A percentile compares a stretch with the other conserved stretches of the same genome.
These are phyloP conservation scores for Lates calcarifer DNA, from an alignment of 2,113 vertebrate species.

Conservation along the genomic window DNA sequence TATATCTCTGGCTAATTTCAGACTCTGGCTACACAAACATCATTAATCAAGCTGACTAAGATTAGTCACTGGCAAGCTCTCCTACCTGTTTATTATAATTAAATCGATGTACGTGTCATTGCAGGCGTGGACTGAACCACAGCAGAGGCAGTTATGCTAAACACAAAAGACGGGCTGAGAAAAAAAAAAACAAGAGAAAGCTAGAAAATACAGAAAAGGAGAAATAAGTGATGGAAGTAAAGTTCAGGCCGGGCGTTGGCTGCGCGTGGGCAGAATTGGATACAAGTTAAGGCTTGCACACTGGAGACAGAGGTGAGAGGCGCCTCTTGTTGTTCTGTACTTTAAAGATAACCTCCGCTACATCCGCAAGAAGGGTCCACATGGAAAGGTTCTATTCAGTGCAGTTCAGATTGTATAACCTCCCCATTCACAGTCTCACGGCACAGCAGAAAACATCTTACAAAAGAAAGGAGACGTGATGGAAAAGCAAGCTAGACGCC, in stretches of 20 bases:
- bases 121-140: conserved; percentile 33
- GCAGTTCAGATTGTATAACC: conserved; percentile 56
- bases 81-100: conserved; percentile 81
- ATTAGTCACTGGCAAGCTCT: conserved; percentile 75
- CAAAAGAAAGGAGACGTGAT: conserved; percentile 44
- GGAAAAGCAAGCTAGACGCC: conserved; percentile 30
- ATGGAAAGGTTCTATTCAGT: conserved; percentile 46
- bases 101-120: conserved; percentile 75
- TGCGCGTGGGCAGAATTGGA: conserved; percentile 41
- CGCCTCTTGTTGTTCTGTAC: conserved; percentile 52
- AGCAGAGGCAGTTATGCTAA: conserved; percentile 19
- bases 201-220: conserved; percentile 24
- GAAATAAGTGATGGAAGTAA: neutral
- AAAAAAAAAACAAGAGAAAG: conserved; percentile 31
- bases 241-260: conserved; percentile 1
- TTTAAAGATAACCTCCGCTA: conserved; percentile 56
- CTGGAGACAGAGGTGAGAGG: conserved; percentile 47
- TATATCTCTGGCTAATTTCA: conserved; percentile 73
- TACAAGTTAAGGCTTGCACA: conserved; percentile 10
- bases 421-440: conserved; percentile 40
- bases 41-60: conserved; percentile 83
- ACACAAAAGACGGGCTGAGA: conserved; percentile 24
- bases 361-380: conserved; percentile 21
- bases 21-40: conserved; percentile 72
- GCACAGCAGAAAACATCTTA: conserved; percentile 33